Conservation (phyloP, 1,140 invertebrate genomes). For the Acromyrmex echinatior region DNA sequence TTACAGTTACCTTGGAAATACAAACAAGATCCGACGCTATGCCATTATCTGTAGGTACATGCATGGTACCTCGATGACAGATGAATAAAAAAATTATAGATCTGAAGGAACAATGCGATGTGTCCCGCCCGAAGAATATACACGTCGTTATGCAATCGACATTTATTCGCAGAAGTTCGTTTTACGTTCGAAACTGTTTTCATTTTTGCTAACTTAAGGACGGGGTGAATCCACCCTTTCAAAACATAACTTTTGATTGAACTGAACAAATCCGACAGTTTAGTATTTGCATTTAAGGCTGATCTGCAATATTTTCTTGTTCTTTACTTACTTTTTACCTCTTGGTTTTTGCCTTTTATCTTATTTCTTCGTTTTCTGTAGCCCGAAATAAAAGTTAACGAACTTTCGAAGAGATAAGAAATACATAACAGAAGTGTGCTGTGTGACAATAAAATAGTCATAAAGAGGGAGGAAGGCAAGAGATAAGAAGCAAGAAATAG, state of each 20-base stretch:
- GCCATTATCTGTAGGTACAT: constrained; percentile 30
- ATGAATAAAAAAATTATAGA: constrained; percentile 72
- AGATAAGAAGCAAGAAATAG: too few species aligned
- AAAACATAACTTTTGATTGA: background rate
- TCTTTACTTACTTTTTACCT: too few species aligned
- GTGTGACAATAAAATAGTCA: too few species aligned
- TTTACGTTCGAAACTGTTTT: background rate
- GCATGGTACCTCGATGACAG: constrained; percentile 59
- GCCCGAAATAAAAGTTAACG: too few species aligned
- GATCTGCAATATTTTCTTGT: too few species aligned
- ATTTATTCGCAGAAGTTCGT: constrained; percentile 14
- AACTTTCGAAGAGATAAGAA: too few species aligned
- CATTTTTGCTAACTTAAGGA: background rate
- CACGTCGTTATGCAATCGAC: constrained; percentile 13
- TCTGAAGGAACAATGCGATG: constrained; percentile 56
- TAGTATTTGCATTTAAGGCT: background rate
- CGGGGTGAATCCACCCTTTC: background rate
- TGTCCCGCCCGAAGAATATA: background rate
- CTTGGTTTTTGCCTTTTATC: too few species aligned
- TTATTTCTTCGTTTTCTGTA: too few species aligned
- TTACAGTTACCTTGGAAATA: constrained; percentile 42
- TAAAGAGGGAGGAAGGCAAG: too few species aligned
- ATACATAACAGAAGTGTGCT: too few species aligned
- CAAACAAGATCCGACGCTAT: constrained; percentile 34
- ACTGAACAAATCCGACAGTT: background rate